A percentile compares a stretch with the other conserved stretches of the same genome.
These are phyloP conservation scores for Tholera decimalis DNA, from an alignment of 2,888 invertebrate genomes.

Conservation along the genomic window DNA sequence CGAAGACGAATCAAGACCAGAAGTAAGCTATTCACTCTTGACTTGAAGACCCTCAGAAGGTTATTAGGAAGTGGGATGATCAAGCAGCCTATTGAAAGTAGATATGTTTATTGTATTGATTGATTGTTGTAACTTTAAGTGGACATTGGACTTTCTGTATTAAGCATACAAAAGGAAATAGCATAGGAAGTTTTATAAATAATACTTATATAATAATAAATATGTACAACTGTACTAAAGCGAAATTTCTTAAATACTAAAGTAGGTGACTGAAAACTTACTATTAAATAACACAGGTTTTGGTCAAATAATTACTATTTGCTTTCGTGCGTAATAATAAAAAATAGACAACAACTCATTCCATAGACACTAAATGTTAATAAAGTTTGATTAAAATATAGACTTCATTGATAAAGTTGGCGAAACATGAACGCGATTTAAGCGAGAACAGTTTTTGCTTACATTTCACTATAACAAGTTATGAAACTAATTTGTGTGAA, in stretches of 20 bases:
- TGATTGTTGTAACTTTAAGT: neutral
- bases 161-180: neutral
- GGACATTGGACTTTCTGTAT: neutral
- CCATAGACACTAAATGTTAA: too few relatives aligned
- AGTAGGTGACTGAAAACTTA: too few relatives aligned
- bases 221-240: too few relatives aligned
- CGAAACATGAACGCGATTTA: constrained; percentile 13
- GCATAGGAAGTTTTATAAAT: neutral
- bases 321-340: neutral
- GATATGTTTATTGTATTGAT: constrained; percentile 1
- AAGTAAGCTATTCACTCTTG: too few relatives aligned
- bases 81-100: neutral
- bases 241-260: too few relatives aligned
- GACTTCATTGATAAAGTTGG: constrained; percentile 25
- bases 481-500: constrained; percentile 21
- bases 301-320: neutral
- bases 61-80: neutral
- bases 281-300: too few relatives aligned
- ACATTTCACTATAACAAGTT: constrained; percentile 34
- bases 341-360: neutral
- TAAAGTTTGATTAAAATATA: constrained; percentile 1
- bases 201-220: too few relatives aligned
- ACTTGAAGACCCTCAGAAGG: too few relatives aligned
- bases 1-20: too few relatives aligned
- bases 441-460: constrained; percentile 25